Percentiles rank a stretch among this genome's conserved stretches.
Conservation (phyloP, 2,888 invertebrate species). For the Conistra vaccinii region DNA sequence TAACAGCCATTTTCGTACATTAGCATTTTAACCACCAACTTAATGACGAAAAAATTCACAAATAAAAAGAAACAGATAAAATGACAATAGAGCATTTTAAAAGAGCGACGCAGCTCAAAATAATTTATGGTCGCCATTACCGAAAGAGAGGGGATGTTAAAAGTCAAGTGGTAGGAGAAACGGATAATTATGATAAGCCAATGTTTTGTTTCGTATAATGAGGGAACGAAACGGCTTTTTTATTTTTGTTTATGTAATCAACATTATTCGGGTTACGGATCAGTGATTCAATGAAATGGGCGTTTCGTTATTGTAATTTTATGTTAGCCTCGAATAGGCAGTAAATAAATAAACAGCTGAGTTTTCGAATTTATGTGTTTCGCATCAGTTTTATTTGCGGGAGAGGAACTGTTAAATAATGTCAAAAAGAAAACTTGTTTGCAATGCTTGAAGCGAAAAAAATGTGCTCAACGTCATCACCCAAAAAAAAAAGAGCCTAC, state of each 20-base stretch:
- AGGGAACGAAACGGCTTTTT: slow-evolving; percentile 46
- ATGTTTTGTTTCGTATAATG: slow-evolving; percentile 69
- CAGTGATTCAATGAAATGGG: slow-evolving; percentile 4
- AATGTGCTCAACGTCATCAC: neutral
- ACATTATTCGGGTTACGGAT: slow-evolving; percentile 19
- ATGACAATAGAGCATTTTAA: slow-evolving; percentile 55
- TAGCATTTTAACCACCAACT: slow-evolving; percentile 52
- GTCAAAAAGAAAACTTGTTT: neutral
- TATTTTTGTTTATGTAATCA: slow-evolving; percentile 51
- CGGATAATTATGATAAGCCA: slow-evolving; percentile 70
- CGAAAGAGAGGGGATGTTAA: slow-evolving; percentile 56
- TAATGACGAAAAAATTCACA: slow-evolving; percentile 37
- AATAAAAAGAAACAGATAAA: slow-evolving; percentile 52
- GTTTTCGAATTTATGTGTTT: too few species aligned
- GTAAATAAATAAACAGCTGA: neutral
- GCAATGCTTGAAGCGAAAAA: neutral
- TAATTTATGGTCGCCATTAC: slow-evolving; percentile 63
- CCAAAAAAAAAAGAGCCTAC: neutral
- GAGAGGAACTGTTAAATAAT: neutral
- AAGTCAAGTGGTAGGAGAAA: slow-evolving; percentile 54
- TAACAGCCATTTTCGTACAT: slow-evolving; percentile 29
- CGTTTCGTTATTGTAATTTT: slow-evolving; percentile 1
- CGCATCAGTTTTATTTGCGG: neutral
- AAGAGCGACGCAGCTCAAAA: slow-evolving; percentile 42
- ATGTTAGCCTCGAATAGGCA: neutral